Conservation (phyloP, 2,113 vertebrate species). For the Marcusenius ussheri region DNA sequence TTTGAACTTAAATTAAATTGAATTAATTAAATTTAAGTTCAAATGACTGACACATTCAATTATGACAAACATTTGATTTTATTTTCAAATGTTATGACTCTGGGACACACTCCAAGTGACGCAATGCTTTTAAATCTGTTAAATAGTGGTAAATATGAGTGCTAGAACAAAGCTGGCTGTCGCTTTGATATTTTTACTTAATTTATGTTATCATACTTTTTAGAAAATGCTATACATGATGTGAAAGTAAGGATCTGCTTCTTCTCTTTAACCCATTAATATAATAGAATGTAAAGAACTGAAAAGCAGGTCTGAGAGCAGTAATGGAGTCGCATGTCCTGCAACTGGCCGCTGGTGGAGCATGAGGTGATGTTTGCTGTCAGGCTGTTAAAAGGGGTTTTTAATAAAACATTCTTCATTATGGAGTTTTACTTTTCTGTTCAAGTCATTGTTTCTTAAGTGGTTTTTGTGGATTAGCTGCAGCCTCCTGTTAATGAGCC, state of each 20-base stretch:
- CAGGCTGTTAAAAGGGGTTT: neutral
- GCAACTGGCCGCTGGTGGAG: neutral
- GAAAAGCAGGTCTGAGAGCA: neutral
- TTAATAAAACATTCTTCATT: slow-evolving; percentile 11
- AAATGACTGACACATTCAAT: neutral
- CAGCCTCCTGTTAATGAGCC: neutral
- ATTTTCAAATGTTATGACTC: neutral
- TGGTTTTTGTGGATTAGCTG: neutral
- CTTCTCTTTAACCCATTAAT: neutral
- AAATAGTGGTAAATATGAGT: neutral
- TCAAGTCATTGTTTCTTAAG: neutral
- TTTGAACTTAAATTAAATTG: neutral
- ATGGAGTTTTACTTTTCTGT: neutral
- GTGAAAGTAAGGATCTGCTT: neutral
- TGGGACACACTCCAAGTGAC: neutral
- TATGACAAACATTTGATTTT: neutral
- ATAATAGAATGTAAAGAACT: neutral
- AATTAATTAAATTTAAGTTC: neutral
- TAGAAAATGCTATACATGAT: neutral
- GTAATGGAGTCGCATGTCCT: neutral
- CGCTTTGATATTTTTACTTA: neutral
- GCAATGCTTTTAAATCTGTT: neutral
- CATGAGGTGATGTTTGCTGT: neutral
- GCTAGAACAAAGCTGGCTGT: neutral
- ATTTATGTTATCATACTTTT: slow-evolving; percentile 7